Evolutionary conservation across 2,113 vertebrate species (phyloP).

Genomic region (Thomomys bottae): DNA sequence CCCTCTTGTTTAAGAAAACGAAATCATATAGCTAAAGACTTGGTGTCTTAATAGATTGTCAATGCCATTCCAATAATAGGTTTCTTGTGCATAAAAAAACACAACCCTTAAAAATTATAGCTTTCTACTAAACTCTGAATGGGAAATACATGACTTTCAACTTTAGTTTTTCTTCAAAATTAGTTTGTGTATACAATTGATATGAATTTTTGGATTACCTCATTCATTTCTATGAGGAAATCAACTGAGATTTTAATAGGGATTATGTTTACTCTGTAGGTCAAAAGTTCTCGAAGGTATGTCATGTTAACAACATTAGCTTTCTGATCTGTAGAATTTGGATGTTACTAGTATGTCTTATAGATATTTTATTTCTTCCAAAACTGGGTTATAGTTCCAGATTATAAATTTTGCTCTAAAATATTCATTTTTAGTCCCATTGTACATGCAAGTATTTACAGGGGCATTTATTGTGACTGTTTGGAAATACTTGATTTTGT

Average conservation of each 20-base stretch:
- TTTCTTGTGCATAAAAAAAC: not conserved
- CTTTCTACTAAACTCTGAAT: not conserved
- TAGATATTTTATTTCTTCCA: too few relatives aligned
- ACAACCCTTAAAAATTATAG: too few relatives aligned
- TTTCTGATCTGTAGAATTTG: too few relatives aligned
- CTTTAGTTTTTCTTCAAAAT: not conserved
- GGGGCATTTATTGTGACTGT: not conserved
- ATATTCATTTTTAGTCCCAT: not conserved
- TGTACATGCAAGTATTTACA: not conserved
- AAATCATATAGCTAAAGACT: not conserved
- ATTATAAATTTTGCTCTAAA: too few relatives aligned
- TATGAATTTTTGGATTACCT: not conserved
- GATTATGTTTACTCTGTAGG: not conserved
- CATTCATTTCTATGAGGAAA: not conserved
- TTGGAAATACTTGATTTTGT: not conserved
- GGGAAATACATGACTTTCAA: not conserved
- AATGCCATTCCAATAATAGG: not conserved
- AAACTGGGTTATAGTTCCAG: too few relatives aligned
- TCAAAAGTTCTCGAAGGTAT: not conserved
- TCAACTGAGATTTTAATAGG: not conserved
- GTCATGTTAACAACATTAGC: too few relatives aligned
- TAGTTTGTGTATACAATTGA: not conserved
- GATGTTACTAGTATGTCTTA: too few relatives aligned
- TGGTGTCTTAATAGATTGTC: not conserved
- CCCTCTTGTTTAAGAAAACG: not conserved